phyloP scores from a whole-genome alignment of 2,888 invertebrate genomes.

The Megamerina dolium region DNA sequence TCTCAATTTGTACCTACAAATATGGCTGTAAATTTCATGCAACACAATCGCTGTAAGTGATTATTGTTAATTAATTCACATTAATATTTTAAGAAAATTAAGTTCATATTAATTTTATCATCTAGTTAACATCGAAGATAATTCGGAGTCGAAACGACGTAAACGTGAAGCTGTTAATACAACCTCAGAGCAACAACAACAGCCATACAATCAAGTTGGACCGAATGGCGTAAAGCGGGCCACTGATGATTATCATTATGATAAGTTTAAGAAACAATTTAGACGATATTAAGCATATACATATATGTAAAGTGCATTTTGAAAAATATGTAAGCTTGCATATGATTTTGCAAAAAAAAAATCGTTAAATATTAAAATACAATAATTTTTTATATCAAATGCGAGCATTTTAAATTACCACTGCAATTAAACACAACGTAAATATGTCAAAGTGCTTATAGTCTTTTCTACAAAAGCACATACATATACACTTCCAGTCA shows the following conservation, averaged over 20 bases:
- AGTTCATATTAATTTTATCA: conserved; percentile 3
- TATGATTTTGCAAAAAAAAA: too few species aligned
- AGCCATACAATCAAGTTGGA: conserved; percentile 46
- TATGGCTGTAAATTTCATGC: conserved; percentile 97
- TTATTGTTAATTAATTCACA: background rate
- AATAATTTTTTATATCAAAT: too few species aligned
- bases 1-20: conserved; percentile 96
- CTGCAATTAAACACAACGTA: too few species aligned
- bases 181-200: conserved; percentile 30
- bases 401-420: too few species aligned
- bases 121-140: conserved; percentile 77
- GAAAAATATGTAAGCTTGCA: too few species aligned
- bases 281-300: conserved; percentile 62
- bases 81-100: background rate
- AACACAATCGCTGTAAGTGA: conserved; percentile 85
- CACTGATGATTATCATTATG: conserved; percentile 95
- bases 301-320: too few species aligned
- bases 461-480: background rate
- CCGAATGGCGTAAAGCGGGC: conserved; percentile 77
- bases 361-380: too few species aligned
- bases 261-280: conserved; percentile 94
- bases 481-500: background rate
- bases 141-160: conserved; percentile 51
- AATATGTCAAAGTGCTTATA: too few species aligned
- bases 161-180: conserved; percentile 47